Percentiles rank a stretch among this genome's conserved stretches.
Evolutionary conservation across 1,140 invertebrate species (phyloP).

Genomic region (Trinorchestia longiramus): DNA sequence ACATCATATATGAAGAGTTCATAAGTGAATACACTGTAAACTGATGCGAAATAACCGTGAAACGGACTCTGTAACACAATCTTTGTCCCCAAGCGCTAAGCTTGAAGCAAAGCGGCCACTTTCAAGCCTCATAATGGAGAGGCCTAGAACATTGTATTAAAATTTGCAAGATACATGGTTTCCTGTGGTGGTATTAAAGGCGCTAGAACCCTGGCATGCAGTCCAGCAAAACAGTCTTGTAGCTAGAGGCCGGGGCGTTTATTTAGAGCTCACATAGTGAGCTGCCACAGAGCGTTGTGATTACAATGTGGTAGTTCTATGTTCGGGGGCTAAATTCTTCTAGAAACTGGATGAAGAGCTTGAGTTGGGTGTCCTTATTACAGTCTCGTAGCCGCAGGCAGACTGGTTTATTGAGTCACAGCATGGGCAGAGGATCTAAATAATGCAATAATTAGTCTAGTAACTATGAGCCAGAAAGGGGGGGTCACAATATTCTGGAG

Average conservation of each 20-base stretch:
- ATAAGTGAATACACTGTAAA: background rate
- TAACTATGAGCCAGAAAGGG: background rate
- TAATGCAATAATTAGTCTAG: background rate
- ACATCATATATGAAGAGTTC: background rate
- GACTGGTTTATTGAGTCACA: background rate
- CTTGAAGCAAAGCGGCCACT: background rate
- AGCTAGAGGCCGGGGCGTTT: background rate
- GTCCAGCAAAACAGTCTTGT: background rate
- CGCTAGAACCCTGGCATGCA: background rate
- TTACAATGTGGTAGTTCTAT: background rate
- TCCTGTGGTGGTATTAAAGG: background rate
- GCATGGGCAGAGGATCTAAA: background rate
- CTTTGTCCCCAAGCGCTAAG: background rate
- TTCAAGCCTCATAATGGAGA: background rate
- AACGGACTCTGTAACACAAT: background rate
- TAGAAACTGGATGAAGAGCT: background rate
- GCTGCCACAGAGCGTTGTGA: no score
- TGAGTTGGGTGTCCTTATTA: background rate
- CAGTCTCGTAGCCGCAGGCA: background rate
- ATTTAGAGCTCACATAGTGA: background rate
- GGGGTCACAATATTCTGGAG: no score
- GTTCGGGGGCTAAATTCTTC: background rate
- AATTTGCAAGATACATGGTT: conserved; percentile 1
- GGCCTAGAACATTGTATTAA: background rate
- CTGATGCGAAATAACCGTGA: background rate